These are phyloP conservation scores for Gallinago paraguaiae DNA, from an alignment of 2,113 vertebrate genomes.

Conservation along the genomic window DNA sequence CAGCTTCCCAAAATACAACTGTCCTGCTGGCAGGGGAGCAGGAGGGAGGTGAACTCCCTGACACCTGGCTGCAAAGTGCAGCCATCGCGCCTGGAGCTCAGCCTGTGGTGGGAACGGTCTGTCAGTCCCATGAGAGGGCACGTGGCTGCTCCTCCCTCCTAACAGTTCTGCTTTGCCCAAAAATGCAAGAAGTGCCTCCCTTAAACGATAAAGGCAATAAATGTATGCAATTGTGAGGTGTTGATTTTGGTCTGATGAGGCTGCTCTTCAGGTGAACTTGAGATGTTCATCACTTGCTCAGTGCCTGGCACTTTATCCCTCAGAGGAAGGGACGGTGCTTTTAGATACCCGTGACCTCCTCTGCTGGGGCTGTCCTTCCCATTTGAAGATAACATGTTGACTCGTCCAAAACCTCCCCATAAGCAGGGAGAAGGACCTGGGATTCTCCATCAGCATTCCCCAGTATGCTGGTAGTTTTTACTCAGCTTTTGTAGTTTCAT, in stretches of 20 bases:
- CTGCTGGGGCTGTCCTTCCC: background rate
- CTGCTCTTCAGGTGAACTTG: background rate
- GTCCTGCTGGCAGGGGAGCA: background rate
- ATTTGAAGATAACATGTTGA: fast-evolving
- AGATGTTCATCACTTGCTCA: background rate
- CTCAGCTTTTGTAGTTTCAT: background rate
- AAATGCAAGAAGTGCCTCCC: background rate
- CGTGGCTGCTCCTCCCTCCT: background rate
- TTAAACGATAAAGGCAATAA: background rate
- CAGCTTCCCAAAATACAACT: background rate
- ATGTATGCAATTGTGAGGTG: background rate
- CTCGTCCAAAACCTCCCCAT: background rate
- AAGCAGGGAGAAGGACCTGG: background rate
- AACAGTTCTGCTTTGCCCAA: background rate
- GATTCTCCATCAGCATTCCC: background rate
- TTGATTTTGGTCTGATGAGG: background rate
- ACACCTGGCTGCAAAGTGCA: background rate
- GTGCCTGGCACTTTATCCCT: fast-evolving
- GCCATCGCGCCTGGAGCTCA: fast-evolving
- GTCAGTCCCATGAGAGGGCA: fast-evolving
- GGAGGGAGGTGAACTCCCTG: background rate
- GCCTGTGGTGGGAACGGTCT: fast-evolving
- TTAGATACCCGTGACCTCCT: background rate
- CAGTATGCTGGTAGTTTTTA: background rate
- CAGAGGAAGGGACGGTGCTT: background rate